A percentile compares a stretch with the other conserved stretches of the same genome.
These are phyloP conservation scores for Stichodactyla mertensii DNA, from an alignment of 64 coral and sea anemone genomes.

Conservation along the genomic window DNA sequence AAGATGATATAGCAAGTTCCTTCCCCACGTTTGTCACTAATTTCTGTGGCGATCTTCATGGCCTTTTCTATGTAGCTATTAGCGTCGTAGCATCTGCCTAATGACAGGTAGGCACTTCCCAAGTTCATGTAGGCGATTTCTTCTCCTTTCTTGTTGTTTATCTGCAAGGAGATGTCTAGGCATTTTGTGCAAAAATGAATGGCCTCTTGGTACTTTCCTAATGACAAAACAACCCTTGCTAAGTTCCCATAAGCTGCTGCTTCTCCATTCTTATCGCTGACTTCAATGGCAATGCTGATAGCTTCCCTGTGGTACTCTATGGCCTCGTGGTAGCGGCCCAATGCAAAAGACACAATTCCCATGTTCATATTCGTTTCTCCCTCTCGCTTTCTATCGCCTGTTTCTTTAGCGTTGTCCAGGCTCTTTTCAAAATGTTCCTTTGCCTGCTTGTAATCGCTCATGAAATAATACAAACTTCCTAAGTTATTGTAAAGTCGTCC, in stretches of 20 bases:
- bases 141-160: conserved; percentile 18
- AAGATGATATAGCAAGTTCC: conserved; percentile 32
- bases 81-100: conserved; percentile 26
- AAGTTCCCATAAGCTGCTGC: conserved; percentile 12
- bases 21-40: conserved; percentile 14
- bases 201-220: conserved; percentile 12
- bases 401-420: conserved; percentile 18
- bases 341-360: background rate
- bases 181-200: conserved; percentile 2
- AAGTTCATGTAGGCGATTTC: conserved; percentile 30
- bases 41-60: conserved; percentile 13
- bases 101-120: conserved; percentile 17
- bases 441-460: conserved; percentile 21
- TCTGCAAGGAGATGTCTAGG: conserved; percentile 7
- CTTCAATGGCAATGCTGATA: background rate
- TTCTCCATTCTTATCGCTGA: conserved; percentile 36
- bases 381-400: background rate
- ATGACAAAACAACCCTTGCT: background rate
- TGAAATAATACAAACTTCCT: conserved; percentile 16
- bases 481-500: conserved; percentile 25
- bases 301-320: background rate
- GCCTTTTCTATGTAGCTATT: conserved; percentile 10
- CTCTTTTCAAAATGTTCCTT: conserved; percentile 1
- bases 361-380: background rate
- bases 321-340: conserved; percentile 1